Evolutionary conservation across 2,888 invertebrate species (phyloP), one percentile per base, ranked within the genome.

Genomic region (Callinectes sapidus): DNA sequence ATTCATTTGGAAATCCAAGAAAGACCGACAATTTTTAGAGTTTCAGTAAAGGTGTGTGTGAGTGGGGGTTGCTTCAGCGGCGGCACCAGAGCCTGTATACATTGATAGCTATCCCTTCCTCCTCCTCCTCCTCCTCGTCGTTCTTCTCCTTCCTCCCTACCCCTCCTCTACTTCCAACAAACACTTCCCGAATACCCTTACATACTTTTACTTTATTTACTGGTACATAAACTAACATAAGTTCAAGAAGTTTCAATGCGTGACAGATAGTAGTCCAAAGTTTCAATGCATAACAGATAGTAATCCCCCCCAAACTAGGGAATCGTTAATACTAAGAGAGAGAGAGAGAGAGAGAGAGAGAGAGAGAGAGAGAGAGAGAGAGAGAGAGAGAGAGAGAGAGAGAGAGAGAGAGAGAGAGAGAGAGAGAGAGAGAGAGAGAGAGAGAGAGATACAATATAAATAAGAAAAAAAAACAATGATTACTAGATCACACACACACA

Each of bases 361-460:
- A 61, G 61, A 61, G 61, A 61, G 61, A 61, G 61, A 61, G 61
- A 61, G 61, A 61, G 61, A 61, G 61, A 61, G 61, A 61, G 61
- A 61, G 61, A 61, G 61, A 61, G 61, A 61, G 61, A 61, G 61
- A 61, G 61, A 61, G 61, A 61, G 61, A 61, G 61, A 61, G 61
- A 61, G 61, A 61, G 61, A 61, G 61, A 61, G 61, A 61, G 61
- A 61, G 71, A 71, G 71, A n/a, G n/a, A 71, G 71, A n/a, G n/a
- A 71, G n/a, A 61, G 61, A 61, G 61, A 61, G 61, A 61, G 61
- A 61, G 61, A 61, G 61, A 61, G 61, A 61, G 61, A 61, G 71
- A 71, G 71, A n/a, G n/a, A 71, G 71, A n/a, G n/a, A 71, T 28
- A 48, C 0, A 48, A 42, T 6, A 42, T 3, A 42, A 3, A 6